Evolutionary conservation across 2,888 invertebrate species (phyloP), one percentile per base, ranked within the genome.

Genomic region (Bembecia ichneumoniformis): DNA sequence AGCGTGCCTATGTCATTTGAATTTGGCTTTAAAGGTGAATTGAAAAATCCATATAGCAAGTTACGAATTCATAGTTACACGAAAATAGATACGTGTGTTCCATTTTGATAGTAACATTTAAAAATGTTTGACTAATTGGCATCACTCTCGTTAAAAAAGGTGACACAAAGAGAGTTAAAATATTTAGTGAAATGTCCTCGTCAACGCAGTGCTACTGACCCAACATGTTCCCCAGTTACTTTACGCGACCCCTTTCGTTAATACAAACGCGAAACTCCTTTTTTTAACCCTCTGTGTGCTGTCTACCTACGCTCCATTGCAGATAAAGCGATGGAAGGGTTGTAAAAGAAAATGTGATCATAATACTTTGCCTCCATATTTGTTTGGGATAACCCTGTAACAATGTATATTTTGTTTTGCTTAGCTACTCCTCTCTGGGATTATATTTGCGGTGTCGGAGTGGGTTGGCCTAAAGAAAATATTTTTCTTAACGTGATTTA

Each of bases 281-380:
- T 66, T 72, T 68, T 64, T 61, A 59, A 60, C 63, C 66, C 64
- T 59, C 61, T 61, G 43, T 43, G n/a, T 20, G 20, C 47, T 35
- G 34, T 20, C 11, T 43, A 20, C 43, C 43, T 43, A 34, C 34
- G 40, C 36, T 56, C 63, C 65, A 62, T 57, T 57, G 56, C 56
- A 66, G 71, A 76, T 77, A 71, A 74, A 71, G 69, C 71, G 60
- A 71, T 72, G 64, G 70, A 67, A 67, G 69, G 68, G 74, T 68
- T 71, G 66, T 72, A 73, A 74, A 77, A 67, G 71, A 67, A 78
- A 78, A 80, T 77, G 71, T 71, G 74, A 80, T 76, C 74, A 74
- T 80, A 80, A 78, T 77, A 74, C 71, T 63, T 64, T 65, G 67
- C 68, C 71, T 70, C 63, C 64, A 72, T 74, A 74, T 80, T 78